Conservation (phyloP, 2,888 invertebrate species). For the Gymnoscelis rufifasciata region DNA sequence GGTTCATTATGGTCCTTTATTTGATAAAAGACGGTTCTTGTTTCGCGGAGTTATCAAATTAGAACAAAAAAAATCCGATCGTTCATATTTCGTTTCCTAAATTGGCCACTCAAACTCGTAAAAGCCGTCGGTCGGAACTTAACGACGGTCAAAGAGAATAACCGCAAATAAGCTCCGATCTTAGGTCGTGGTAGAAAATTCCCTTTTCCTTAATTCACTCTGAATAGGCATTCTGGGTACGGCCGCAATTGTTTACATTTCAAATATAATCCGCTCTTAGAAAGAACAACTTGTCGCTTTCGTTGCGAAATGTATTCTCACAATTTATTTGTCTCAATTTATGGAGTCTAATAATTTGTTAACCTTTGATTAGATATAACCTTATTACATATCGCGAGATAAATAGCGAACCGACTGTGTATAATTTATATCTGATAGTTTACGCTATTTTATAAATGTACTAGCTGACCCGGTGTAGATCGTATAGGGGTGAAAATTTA, state of each 20-base stretch:
- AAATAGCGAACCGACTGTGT: no score
- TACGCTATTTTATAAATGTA: no score
- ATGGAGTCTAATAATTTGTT: no score
- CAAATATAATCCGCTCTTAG: constrained; percentile 55
- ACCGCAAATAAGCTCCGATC: constrained; percentile 78
- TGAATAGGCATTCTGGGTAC: constrained; percentile 65
- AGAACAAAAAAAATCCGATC: constrained; percentile 75
- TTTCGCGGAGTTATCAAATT: constrained; percentile 70
- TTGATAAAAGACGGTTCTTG: constrained; percentile 40
- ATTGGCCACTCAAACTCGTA: constrained; percentile 78
- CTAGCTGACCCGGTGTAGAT: no score
- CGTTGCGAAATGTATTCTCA: constrained; percentile 28
- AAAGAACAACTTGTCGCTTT: constrained; percentile 40
- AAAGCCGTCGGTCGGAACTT: constrained; percentile 74
- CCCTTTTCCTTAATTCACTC: constrained; percentile 74
- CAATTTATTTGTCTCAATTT: no score
- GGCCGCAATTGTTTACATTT: constrained; percentile 67
- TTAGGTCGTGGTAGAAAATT: constrained; percentile 69
- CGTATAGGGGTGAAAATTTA: no score
- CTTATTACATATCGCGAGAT: no score
- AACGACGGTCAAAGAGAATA: constrained; percentile 79
- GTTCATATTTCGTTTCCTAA: constrained; percentile 74
- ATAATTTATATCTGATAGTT: no score
- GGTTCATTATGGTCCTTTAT: constrained; percentile 45
- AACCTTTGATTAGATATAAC: no score